Evolutionary conservation across 1,140 invertebrate genomes (phyloP), one percentile per base, ranked within the genome.

Genomic region (Drosophila nannoptera): DNA sequence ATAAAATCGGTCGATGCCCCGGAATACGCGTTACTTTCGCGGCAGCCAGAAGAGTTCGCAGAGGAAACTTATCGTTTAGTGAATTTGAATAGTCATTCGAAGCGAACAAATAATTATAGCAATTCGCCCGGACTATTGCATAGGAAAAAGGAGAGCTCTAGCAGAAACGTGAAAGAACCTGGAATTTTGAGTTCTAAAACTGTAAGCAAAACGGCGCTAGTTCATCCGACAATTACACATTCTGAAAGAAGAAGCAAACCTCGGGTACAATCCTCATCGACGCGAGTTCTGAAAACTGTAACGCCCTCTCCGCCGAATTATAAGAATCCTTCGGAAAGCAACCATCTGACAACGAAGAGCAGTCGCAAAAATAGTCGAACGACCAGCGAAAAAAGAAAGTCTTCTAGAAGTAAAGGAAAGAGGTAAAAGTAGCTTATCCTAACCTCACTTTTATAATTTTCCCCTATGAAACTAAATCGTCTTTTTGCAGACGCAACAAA

Each of bases 21-120:
- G 1, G 95, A 96, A 90, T 96, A 96, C 76, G 95, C 96, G 88
- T 94, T 95, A 77, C 91, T 96, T 11, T 96, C 94, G 1, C 92
- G 95, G 35, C 94, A 96, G 80, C 95, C 95, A 0, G 93, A 94
- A 11, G 94, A 96, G 90, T 92, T 94, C 54, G 92, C 94, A 7
- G 94, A 95, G 81, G 94, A 95, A 89, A 94, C 94, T 2, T 95
- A 93, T 86, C 92, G 92, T 76, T 91, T 94, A 33, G 87, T 91
- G 22, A 91, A 91, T 70, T 78, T 91, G 32, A 90, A 90, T 73
- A 89, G 74, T 46, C 60, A 35, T 7, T 69, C 81, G 3, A 86
- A 73, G 33, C 75, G 78, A 7, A 77, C 78, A 9, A 77, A 59
- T 87, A 54, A 77, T 90, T 74, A 75, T n/a, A 68, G 62, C 16